A percentile compares a stretch with the other conserved stretches of the same genome.
Evolutionary conservation across 2,113 vertebrate species (phyloP).

Genomic region (Oenanthe melanoleuca): DNA sequence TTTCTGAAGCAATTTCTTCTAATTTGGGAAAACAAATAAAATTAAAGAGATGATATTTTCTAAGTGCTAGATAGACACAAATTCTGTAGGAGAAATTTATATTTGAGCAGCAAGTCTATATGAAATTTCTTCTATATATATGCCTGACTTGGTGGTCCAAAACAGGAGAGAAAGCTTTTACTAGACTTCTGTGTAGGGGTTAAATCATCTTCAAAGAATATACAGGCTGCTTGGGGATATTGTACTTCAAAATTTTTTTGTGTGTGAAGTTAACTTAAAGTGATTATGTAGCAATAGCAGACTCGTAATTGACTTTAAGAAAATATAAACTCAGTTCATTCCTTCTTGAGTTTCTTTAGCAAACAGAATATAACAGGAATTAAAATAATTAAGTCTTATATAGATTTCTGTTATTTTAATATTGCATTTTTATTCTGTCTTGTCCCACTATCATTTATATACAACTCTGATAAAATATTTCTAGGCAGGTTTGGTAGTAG

Average conservation of each 20-base stretch:
- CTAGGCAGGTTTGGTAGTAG: neutral
- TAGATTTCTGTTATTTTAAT: neutral
- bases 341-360: neutral
- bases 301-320: neutral
- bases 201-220: neutral
- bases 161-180: neutral
- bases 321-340: neutral
- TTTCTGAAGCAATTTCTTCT: conserved; percentile 3
- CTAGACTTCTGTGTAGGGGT: neutral
- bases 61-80: neutral
- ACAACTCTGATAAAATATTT: neutral
- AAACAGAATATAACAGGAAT: neutral
- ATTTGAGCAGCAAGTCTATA: neutral
- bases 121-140: neutral
- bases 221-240: neutral
- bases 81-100: neutral
- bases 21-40: neutral
- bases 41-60: neutral
- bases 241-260: neutral
- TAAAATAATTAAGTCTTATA: neutral
- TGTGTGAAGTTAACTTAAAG: neutral
- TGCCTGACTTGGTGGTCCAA: neutral
- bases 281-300: neutral
- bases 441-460: neutral
- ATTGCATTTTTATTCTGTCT: neutral